Percentiles rank a stretch among this genome's conserved stretches.
These are phyloP conservation scores for Drosophila acutilabella DNA, from an alignment of 2,888 invertebrate genomes.

Conservation along the genomic window DNA sequence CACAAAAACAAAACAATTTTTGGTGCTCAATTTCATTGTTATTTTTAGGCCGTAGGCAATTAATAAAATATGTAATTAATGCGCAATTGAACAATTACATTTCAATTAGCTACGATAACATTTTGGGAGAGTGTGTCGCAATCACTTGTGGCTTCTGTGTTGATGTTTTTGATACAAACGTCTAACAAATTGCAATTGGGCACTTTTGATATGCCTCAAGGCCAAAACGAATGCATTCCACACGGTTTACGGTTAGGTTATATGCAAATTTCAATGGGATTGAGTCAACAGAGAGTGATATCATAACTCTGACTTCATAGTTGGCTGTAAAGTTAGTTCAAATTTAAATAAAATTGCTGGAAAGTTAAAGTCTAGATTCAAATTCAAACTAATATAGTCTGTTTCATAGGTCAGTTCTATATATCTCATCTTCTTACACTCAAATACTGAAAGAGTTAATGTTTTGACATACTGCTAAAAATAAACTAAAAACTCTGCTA, in stretches of 20 bases:
- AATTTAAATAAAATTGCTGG: too few relatives aligned
- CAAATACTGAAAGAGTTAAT: conserved; percentile 10
- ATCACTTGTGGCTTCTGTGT: conserved; percentile 10
- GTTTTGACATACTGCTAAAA: conserved; percentile 23
- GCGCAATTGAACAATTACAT: conserved; percentile 65
- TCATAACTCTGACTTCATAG: conserved; percentile 63
- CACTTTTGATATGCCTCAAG: conserved; percentile 56
- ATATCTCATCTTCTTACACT: not conserved
- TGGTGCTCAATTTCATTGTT: conserved; percentile 23
- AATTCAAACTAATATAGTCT: too few relatives aligned
- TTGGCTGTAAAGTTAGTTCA: conserved; percentile 3
- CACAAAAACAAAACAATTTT: conserved; percentile 9
- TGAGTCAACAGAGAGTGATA: conserved; percentile 56
- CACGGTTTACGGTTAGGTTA: conserved; percentile 39
- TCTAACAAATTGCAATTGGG: conserved; percentile 25
- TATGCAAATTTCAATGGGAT: conserved; percentile 58
- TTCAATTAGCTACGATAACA: conserved; percentile 58
- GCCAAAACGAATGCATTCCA: conserved; percentile 25
- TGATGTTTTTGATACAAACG: conserved; percentile 1
- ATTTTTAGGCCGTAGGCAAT: conserved; percentile 65
- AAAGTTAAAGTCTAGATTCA: too few relatives aligned
- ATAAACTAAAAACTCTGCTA: conserved; percentile 5
- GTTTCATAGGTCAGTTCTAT: too few relatives aligned
- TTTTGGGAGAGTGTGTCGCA: conserved; percentile 18
- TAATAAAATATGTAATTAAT: conserved; percentile 65